Evolutionary conservation across 2,113 vertebrate species (phyloP).

Genomic region (Forbesichthys papilliferus): DNA sequence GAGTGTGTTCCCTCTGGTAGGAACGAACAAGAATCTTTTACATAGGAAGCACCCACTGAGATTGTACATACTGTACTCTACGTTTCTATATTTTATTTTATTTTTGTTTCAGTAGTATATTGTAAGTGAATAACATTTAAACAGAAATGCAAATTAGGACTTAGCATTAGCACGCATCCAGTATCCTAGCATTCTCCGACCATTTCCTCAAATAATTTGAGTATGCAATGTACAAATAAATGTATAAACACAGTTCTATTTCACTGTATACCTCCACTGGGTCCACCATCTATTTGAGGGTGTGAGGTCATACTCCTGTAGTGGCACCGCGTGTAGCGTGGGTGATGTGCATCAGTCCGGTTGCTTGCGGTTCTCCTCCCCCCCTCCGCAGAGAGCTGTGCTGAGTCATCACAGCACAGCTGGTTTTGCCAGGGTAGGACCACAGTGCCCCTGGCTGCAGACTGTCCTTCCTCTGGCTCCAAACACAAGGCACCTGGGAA

Average conservation of each 20-base stretch:
- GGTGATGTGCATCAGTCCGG: constrained; percentile 31
- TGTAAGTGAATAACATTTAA: no score
- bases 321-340: constrained; percentile 33
- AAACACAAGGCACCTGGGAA: constrained; percentile 24
- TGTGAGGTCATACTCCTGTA: constrained; percentile 27
- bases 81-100: no score
- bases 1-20: not conserved
- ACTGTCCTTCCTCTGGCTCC: constrained; percentile 6
- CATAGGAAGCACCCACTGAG: no score
- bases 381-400: not conserved
- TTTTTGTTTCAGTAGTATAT: no score
- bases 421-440: constrained; percentile 67
- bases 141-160: no score
- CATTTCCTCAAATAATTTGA: no score
- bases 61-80: no score
- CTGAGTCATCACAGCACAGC: constrained; percentile 68
- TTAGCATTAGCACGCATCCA: no score
- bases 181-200: no score
- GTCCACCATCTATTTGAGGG: not conserved
- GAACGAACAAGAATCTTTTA: not conserved
- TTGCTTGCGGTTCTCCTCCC: constrained; percentile 5
- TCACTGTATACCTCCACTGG: constrained; percentile 34
- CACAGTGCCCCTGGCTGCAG: constrained; percentile 3
- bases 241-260: not conserved
- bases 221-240: no score